Base-by-base conservation (phyloP, 2,888 invertebrate genomes). In the Merodon equestris region DNA sequence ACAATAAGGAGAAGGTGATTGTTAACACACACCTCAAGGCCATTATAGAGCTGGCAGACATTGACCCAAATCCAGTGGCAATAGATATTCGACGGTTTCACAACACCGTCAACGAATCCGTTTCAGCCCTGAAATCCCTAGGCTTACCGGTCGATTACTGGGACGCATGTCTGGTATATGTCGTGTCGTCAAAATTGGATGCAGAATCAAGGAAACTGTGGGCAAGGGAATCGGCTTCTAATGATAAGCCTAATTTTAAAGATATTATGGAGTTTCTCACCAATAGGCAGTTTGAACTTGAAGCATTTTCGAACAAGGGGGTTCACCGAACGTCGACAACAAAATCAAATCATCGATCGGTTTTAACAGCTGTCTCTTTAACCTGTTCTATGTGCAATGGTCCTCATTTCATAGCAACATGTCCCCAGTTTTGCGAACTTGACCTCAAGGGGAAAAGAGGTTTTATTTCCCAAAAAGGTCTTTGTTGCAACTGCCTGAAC, bases 401-500 rank as follows among this genome's bases (percentile, higher is more conserved):
- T n/a, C 9, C 13, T 0, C 40, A 61, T 18, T 61, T 50, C 10
- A 1, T 61, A 5, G 4, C 40, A 9, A 0, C 38, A 5, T 60
- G 60, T 18, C 40, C 40, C 10, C 40, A 40, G 3, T 50, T 60
- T 36, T 4, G 34, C 13, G 15, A 42, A 1, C 18, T 63, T 1
- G 63, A 63, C 17, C 34, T 63, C 1, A 34, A n/a, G 17, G 63
- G 44, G 2, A 42, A 7, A 13, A n/a, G 27, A 15, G 14, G 14
- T 1, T 13, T 61, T 15, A 44, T 44, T 19, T 10, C 45, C 5
- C 45, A 64, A 45, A 64, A 38, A n/a, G 14, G 61, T 9, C 5
- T 63, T 1, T 63, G 63, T 14, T 63, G 53, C 10, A 63, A 63
- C 45, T 63, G 53, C n/a, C 19, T 53, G 1, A 51, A 63, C 17